Conservation (phyloP, 2,888 invertebrate genomes). For the Tanytarsus gracilentus region DNA sequence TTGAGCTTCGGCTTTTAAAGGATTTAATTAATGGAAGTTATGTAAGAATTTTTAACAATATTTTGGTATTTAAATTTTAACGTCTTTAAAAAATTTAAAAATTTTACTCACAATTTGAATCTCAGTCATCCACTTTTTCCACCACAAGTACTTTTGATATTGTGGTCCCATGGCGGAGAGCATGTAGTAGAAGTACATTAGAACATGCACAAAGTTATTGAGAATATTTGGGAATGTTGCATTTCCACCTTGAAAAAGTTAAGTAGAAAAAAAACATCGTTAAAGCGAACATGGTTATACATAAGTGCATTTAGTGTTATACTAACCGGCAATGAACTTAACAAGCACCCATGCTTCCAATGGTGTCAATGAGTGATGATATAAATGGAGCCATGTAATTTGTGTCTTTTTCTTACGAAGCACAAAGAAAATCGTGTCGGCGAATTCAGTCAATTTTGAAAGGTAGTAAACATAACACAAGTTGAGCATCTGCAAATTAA, state of each 20-base stretch:
- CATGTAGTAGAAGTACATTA: constrained; percentile 92
- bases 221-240: constrained; percentile 51
- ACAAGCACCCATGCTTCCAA: constrained; percentile 86
- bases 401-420: constrained; percentile 84
- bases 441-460: constrained; percentile 81
- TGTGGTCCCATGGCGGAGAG: constrained; percentile 81
- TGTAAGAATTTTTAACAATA: neutral
- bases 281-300: neutral
- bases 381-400: constrained; percentile 82
- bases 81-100: neutral
- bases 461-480: constrained; percentile 76
- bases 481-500: constrained; percentile 40
- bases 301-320: constrained; percentile 43
- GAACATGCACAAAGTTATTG: constrained; percentile 89
- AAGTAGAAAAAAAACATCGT: constrained; percentile 8
- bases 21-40: neutral
- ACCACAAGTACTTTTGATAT: constrained; percentile 81
- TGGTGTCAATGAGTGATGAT: constrained; percentile 92
- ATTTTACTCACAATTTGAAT: constrained; percentile 70
- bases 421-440: constrained; percentile 90
- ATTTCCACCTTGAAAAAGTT: constrained; percentile 46
- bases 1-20: neutral
- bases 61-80: neutral
- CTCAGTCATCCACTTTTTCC: constrained; percentile 90
- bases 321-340: constrained; percentile 76